Conservation (phyloP, 2,888 invertebrate species). For the Minunthozetes semirufus region DNA sequence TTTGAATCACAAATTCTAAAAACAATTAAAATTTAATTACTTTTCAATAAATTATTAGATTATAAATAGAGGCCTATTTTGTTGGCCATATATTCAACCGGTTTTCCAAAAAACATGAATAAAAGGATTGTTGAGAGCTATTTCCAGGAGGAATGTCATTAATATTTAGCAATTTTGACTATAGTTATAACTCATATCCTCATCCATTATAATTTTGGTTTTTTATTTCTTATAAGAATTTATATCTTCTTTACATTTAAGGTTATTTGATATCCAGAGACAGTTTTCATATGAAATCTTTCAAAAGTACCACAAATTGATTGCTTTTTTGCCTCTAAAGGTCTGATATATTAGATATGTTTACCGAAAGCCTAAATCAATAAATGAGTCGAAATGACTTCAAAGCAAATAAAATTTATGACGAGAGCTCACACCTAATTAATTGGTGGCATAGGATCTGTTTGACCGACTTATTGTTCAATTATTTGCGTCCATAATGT, state of each 20-base stretch:
- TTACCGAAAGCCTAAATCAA: constrained; percentile 2
- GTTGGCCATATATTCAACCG: background rate
- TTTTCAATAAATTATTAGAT: too few relatives aligned
- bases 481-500: background rate
- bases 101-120: background rate
- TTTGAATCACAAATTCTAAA: too few relatives aligned
- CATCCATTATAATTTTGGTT: background rate
- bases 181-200: too few relatives aligned
- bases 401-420: constrained; percentile 10
- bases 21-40: too few relatives aligned
- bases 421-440: background rate
- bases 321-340: background rate
- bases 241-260: background rate
- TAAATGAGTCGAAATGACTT: constrained; percentile 2
- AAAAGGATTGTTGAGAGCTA: background rate
- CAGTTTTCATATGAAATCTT: background rate
- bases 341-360: background rate
- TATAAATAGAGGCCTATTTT: background rate
- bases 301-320: background rate
- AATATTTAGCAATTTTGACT: background rate
- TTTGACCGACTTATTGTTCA: background rate
- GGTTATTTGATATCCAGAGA: background rate
- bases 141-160: background rate
- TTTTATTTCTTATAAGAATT: background rate
- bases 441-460: background rate